Evolutionary conservation across 92 coral and sea anemone genomes (phyloP), one percentile per base, ranked within the genome.

Genomic region (Actinernus sp.): DNA sequence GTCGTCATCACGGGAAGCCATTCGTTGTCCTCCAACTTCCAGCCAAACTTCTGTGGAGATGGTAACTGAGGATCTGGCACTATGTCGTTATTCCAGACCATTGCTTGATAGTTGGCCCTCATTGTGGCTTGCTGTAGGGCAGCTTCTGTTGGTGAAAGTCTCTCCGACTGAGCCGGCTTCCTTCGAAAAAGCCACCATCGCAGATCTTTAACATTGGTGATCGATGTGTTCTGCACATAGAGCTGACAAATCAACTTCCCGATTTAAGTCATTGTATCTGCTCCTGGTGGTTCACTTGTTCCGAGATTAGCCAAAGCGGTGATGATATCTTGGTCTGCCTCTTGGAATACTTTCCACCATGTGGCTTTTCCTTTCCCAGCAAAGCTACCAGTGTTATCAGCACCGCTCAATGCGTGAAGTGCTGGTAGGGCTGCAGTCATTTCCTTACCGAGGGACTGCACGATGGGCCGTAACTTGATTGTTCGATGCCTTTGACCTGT

Each of bases 1-100:
- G 58, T 49, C 36, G 75, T 67, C 79, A 72, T 72, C 44, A 58
- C 62, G 4, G 72, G 73, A 38, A 78, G 30, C 78, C 71, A 67
- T 46, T 20, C 13, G 49, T 61, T 41, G 68, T 46, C 68, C 49
- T 61, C 59, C 32, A 31, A 43, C 49, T 39, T 61, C 58, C 68
- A 61, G 8, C 68, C 68, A 37, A 38, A 39, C 16, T 33, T 25
- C 17, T n/a, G 13, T 14, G 30, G 68, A 3, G 68, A 38, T 37
- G 68, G 68, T 3, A 61, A 51, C 27, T 61, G 17, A 19, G 59
- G 68, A 19, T 61, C 1, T 9, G 31, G 51, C 16, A 61, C 49
- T 18, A 16, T 37, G 31, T 61, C 59, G 14, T 34, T 61, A 26
- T 22, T 39, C 68, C 49, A 61, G 9, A 39, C 28, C 51, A 61